Evolutionary conservation across 2,888 invertebrate genomes (phyloP), one percentile per base, ranked within the genome.

Genomic region (Drosophila testacea): DNA sequence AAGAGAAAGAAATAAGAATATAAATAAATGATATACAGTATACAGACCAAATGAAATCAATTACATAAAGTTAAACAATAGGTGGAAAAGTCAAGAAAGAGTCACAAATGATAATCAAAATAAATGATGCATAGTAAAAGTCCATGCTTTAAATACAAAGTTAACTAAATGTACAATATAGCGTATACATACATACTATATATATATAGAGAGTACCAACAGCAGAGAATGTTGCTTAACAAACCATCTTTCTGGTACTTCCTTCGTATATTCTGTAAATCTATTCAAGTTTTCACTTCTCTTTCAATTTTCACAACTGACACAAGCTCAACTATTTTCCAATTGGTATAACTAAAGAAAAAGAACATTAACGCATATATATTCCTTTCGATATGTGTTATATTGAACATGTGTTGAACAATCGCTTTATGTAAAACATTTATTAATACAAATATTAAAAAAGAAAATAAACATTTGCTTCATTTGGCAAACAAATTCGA

Each of bases 141-240:
- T 84, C 87, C 83, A 85, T 79, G 82, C 87, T 85, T 88, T 70
- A 77, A 74, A 73, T 67, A 83, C 69, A 78, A 79, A 86, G 86
- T 88, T 80, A 88, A 88, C 88, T 81, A 73, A 88, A 80, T 75
- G 88, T 85, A 88, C 88, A 88, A 82, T 77, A 67, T 70, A 71
- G 62, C 32, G 46, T 68, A 56, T 44, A 59, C 48, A 41, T 28
- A 38, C 46, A 22, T 22, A 22, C 22, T 32, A 6, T 32, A 32
- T 32, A 6, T 32, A 6, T 32, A 32, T 6, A 39, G 38, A 65
- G 47, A 32, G 34, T 64, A 55, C 28, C 42, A 56, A 47, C 54
- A 59, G 32, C 57, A 44, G 39, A 52, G n/a, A 54, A 34, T 51
- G 22, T 60, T 60, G 50, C 36, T 52, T 27, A 48, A 60, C 32